Percentiles rank a stretch among this genome's conserved stretches.
These are phyloP conservation scores for Rhopalosiphum nymphaeae DNA, from an alignment of 2,888 invertebrate species.

Conservation along the genomic window DNA sequence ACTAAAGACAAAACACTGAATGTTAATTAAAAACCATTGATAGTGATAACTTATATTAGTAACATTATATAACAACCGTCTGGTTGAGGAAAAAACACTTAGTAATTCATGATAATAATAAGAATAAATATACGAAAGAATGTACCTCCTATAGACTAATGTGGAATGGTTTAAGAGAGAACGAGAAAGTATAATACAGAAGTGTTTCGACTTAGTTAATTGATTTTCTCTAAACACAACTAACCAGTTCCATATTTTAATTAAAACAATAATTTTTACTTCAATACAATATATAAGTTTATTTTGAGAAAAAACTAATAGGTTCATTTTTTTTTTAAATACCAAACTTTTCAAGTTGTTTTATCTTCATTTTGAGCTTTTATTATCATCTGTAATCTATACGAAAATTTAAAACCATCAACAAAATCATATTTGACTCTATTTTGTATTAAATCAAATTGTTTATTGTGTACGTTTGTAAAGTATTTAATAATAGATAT, in stretches of 20 bases:
- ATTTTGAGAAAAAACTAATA: not conserved
- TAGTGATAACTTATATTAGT: not conserved
- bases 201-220: constrained; percentile 12
- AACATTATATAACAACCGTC: not conserved
- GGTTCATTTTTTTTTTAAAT: not conserved
- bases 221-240: constrained; percentile 27
- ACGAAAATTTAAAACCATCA: not conserved
- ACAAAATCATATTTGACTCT: not conserved
- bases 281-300: not conserved
- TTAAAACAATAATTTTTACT: not conserved
- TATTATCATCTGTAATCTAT: not conserved
- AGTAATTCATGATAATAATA: not conserved
- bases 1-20: not conserved
- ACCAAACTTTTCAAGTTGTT: not conserved
- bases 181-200: constrained; percentile 25
- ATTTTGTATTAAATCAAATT: not conserved
- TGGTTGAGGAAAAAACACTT: not conserved
- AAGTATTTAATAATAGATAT: not conserved
- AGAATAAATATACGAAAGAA: not conserved
- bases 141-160: not conserved
- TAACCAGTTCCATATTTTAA: constrained; percentile 38
- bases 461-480: not conserved
- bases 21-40: not conserved
- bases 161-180: not conserved
- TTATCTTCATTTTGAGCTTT: not conserved